phyloP scores from a whole-genome alignment of 2,113 vertebrate genomes.

The Alethe castanea region DNA sequence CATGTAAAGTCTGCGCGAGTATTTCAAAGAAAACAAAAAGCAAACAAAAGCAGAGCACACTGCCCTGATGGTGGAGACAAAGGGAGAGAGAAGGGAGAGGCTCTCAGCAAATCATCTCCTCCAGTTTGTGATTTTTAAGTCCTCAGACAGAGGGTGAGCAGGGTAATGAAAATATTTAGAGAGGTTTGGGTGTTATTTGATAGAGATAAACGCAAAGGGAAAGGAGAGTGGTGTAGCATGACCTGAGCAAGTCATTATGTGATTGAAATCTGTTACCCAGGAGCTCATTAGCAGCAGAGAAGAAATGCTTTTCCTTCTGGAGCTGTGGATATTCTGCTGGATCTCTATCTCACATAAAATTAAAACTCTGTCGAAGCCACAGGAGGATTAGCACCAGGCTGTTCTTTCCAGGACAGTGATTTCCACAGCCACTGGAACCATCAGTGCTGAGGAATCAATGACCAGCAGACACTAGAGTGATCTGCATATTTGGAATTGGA shows the following conservation, averaged over 20 bases:
- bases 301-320: not conserved
- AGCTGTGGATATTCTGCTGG: not conserved
- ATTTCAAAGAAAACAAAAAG: constrained; percentile 52
- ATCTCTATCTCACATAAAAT: not conserved
- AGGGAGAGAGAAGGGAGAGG: constrained; percentile 7
- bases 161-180: not conserved
- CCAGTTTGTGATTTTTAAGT: not conserved
- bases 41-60: not conserved
- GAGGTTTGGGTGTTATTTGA: not conserved
- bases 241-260: not conserved
- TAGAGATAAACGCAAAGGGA: not conserved
- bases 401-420: not conserved
- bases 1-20: constrained; percentile 1
- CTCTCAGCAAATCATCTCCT: not conserved
- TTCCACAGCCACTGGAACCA: not conserved
- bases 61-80: constrained; percentile 1
- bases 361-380: not conserved
- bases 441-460: not conserved
- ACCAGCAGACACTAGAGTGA: not conserved
- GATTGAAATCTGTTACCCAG: not conserved
- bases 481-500: not conserved
- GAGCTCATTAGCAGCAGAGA: not conserved
- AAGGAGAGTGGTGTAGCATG: not conserved
- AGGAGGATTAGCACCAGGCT: not conserved
- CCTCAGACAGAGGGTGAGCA: not conserved